Evolutionary conservation across 2,113 vertebrate genomes (phyloP), one percentile per base, ranked within the genome.

Genomic region (Corythoichthys intestinalis): DNA sequence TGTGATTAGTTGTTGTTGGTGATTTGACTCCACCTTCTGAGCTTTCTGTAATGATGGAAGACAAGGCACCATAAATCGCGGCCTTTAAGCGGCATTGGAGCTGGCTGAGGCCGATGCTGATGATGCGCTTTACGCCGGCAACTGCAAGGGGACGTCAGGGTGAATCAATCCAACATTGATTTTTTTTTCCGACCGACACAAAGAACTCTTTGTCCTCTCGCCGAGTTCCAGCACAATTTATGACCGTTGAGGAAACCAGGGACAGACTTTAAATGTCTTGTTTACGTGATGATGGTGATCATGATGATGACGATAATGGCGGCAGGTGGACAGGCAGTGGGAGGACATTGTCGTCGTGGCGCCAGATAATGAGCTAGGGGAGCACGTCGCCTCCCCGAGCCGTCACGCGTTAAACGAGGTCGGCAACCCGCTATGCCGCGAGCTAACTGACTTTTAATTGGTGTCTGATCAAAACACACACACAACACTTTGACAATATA

Each of bases 401-500:
- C 56, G 28, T 37, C 56, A 37, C 14, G 34, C 34, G 56, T 58
- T 58, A 37, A 58, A 58, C 56, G 56, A 58, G 56, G 56, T 58
- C 56, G 34, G 56, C 56, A 37, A 37, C 56, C 34, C 56, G 28
- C 34, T 15, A 34, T 12, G 34, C 56, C 0, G 4, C 11, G 34
- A 14, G 56, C 56, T 58, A 37, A 58, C 34, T 58, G 56, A 58
- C 56, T 58, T 35, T 58, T 58, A 58, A 58, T 37, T 58, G 56
- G 34, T 14, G 34, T 58, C 53, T 53, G 50, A 53, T 53, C 17
- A n/a, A 53, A 53, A 53, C 50, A 53, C 50, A 49, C 48, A 53
- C 50, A 53, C 17, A 53, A 53, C 50, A 53, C 17, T 20, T 53
- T 53, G 20, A 28, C 20, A 28, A 1, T n/a, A 53, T 53, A n/a